Evolutionary conservation across 2,888 invertebrate genomes (phyloP).

Genomic region (Tridacna gigas): DNA sequence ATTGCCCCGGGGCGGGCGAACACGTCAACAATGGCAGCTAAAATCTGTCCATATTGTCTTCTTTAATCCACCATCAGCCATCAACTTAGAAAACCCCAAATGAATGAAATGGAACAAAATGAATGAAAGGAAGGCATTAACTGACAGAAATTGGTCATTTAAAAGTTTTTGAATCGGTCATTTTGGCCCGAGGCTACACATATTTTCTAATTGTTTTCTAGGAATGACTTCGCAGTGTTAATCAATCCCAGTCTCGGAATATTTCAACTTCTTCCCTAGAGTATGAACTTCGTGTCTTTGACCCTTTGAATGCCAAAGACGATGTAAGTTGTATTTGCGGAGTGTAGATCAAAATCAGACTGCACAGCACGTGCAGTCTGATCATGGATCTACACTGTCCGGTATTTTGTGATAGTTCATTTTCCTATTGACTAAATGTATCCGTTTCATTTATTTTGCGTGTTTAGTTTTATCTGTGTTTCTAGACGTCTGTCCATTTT

Average conservation of each 20-base stretch:
- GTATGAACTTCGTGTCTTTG: too few relatives aligned
- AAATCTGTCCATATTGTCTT: slow-evolving; percentile 24
- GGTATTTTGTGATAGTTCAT: too few relatives aligned
- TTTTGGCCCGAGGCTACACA: slow-evolving; percentile 15
- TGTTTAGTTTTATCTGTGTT: too few relatives aligned
- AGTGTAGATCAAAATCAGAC: too few relatives aligned
- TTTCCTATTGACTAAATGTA: too few relatives aligned
- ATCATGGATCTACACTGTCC: too few relatives aligned
- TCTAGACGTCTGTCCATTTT: too few relatives aligned
- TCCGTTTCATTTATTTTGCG: too few relatives aligned
- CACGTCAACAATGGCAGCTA: slow-evolving; percentile 4
- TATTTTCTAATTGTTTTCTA: slow-evolving; percentile 17
- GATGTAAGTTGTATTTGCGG: too few relatives aligned
- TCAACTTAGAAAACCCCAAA: slow-evolving; percentile 27
- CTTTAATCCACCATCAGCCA: slow-evolving; percentile 19
- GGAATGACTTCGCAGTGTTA: background rate
- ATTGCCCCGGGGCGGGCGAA: slow-evolving; percentile 9
- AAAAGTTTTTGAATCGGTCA: slow-evolving; percentile 28
- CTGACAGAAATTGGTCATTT: slow-evolving; percentile 30
- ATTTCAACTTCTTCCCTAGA: too few relatives aligned
- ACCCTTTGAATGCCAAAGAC: too few relatives aligned
- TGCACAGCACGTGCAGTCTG: too few relatives aligned
- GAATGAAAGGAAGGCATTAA: slow-evolving; percentile 27
- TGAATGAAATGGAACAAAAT: slow-evolving; percentile 16
- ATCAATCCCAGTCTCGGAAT: slow-evolving; percentile 12